Evolutionary conservation across 2,888 invertebrate species (phyloP).

Genomic region (Phrixothrix hirtus): DNA sequence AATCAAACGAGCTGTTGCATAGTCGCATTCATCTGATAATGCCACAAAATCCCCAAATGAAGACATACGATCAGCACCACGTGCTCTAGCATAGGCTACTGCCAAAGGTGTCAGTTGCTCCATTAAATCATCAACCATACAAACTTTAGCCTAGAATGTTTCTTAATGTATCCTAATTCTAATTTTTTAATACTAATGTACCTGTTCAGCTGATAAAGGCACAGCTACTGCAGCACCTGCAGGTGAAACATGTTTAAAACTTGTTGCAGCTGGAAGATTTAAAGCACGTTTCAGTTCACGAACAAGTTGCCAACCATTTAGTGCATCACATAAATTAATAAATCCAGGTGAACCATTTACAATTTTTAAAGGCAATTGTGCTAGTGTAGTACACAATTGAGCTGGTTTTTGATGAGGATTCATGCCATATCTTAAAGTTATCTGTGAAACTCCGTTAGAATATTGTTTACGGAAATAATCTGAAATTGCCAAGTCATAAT

Average conservation of each 20-base stretch:
- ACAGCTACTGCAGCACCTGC: slow-evolving; percentile 94
- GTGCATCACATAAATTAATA: slow-evolving; percentile 95
- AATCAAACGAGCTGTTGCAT: slow-evolving; percentile 87
- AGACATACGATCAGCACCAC: slow-evolving; percentile 98
- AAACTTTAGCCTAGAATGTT: slow-evolving; percentile 76
- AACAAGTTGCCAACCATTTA: slow-evolving; percentile 97
- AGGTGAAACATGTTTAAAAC: slow-evolving; percentile 98
- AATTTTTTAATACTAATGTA: slow-evolving; percentile 37
- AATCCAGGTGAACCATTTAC: slow-evolving; percentile 95
- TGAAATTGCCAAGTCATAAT: slow-evolving; percentile 92
- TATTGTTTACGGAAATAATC: slow-evolving; percentile 94
- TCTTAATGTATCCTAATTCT: neutral
- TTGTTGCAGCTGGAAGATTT: slow-evolving; percentile 87
- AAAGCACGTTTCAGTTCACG: slow-evolving; percentile 80
- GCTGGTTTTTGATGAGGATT: slow-evolving; percentile 98
- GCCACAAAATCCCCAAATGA: slow-evolving; percentile 99
- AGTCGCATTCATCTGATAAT: slow-evolving; percentile 89
- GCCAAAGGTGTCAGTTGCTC: slow-evolving; percentile 79
- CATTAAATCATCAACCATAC: slow-evolving; percentile 88
- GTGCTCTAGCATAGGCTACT: slow-evolving; percentile 90
- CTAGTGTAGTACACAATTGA: slow-evolving; percentile 80
- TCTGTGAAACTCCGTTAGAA: slow-evolving; percentile 73
- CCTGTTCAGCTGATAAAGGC: slow-evolving; percentile 72
- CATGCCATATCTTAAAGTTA: slow-evolving; percentile 92
- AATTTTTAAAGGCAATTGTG: slow-evolving; percentile 81